Evolutionary conservation across 2,888 invertebrate species (phyloP), one percentile per base, ranked within the genome.

Genomic region (Aleiodes alternator): DNA sequence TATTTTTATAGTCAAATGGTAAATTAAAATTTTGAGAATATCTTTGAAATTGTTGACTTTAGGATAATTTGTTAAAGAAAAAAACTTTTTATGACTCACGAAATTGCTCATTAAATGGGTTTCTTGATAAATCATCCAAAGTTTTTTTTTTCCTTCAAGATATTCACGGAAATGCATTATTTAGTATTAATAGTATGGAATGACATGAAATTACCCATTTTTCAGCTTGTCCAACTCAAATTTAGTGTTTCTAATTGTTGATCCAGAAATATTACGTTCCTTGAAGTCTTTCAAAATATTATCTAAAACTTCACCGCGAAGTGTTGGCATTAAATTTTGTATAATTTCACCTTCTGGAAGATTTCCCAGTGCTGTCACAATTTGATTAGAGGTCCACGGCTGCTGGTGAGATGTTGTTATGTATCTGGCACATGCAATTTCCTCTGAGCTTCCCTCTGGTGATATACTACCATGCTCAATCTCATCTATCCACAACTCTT

Each of bases 321-420:
- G 77, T 16, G 79, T 81, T 4, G 87, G 77, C 34, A 89, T 80
- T 4, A 84, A 34, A 0, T 84, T 76, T 3, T 87, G 78, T 3
- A 85, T 86, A 3, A 80, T 80, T 69, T 87, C 84, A 6, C 89
- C 89, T 0, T 84, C 87, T 66, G 89, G 87, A 51, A 89, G 82
- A 78, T 83, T 84, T 5, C 82, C 81, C 29, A 88, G 68, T 0
- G 87, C 83, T 6, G 78, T 73, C 23, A 78, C 80, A 53, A 89
- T 81, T 72, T 88, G 86, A 8, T 87, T 85, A 50, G 82, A 81
- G 53, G 81, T 81, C 88, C 89, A 88, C 4, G 86, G 84, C 69
- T 83, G 84, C 68, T 86, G 85, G 43, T 84, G 83, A 9, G 78
- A 78, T 51, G 79, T 78, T 68, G 82, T 80, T 51, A 80, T 76